Conservation (phyloP, 2,888 invertebrate species). For the Branchipolynoe longqiensis region DNA sequence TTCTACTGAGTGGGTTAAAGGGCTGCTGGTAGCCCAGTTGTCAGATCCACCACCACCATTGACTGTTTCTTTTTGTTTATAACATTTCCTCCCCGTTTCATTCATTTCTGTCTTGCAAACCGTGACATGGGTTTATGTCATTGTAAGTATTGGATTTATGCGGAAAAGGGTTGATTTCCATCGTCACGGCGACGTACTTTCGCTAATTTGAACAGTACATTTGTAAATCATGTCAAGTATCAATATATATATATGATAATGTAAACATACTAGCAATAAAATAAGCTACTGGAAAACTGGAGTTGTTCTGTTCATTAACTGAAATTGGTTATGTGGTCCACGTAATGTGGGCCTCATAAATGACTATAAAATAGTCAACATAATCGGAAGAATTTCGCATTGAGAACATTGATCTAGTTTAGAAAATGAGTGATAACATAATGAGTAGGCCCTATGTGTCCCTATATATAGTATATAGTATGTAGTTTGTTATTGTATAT, state of each 20-base stretch:
- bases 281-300: constrained; percentile 42
- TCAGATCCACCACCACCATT: neutral
- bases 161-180: constrained; percentile 29
- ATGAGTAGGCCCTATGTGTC: no score
- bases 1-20: constrained; percentile 8
- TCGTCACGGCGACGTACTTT: constrained; percentile 26
- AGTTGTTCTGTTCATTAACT: neutral
- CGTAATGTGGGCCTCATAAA: no score
- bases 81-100: neutral
- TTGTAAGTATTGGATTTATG: constrained; percentile 37
- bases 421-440: no score
- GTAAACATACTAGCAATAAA: constrained; percentile 58
- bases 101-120: constrained; percentile 33
- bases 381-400: no score
- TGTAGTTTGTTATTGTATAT: no score
- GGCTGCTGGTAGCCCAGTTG: constrained; percentile 49
- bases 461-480: no score
- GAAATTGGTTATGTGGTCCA: no score
- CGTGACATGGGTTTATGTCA: constrained; percentile 24
- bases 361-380: no score
- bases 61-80: constrained; percentile 14
- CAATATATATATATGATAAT: constrained; percentile 54
- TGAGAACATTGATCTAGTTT: no score
- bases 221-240: constrained; percentile 58
- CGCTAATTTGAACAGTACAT: constrained; percentile 50